Base-by-base conservation (phyloP, 2,797 vertebrate species). In the Pseudochromis fuscus region DNA sequence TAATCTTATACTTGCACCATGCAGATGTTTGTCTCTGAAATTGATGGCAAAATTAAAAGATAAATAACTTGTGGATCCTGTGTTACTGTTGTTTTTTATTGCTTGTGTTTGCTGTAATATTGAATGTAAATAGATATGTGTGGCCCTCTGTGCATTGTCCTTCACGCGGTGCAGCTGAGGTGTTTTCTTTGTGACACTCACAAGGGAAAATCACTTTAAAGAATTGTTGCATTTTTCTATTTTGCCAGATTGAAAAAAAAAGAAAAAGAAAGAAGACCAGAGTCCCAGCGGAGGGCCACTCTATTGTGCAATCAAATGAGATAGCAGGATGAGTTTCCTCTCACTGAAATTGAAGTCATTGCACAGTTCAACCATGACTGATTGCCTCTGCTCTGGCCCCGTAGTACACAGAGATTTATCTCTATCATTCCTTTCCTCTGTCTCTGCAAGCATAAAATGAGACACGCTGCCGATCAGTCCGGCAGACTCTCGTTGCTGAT, bases 241-340 rank as follows among this genome's bases (percentile, higher is more conserved):
- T 75, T 64, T 40, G 60, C 33, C 30, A 42, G 60, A 53, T 45
- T 25, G 25, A 61, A 77, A 72, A 70, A 74, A 77, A 42, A 42
- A 42, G 19, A 35, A 35, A 61, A 77, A 72, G 67, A 74, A 77
- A 42, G 19, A 42, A 42, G 13, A 35, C 33, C 30, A 13, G 31
- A 30, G 58, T 60, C 49, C 52, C 31, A 65, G 69, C 75, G 67
- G 33, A 53, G 65, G 60, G 72, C 60, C 56, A 65, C 67, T 82
- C 77, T 62, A 74, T 84, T 88, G 79, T 87, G 78, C 70, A 82
- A 76, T 85, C 71, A 84, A 87, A 89, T 81, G 73, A 89, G 79
- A 77, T 67, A 60, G 75, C 48, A 57, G 67, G 80, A 87, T 82
- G 82, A 58, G 67, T 74, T 87, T 87, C 66, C 71, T 76, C 79